Conservation (phyloP, 2,113 vertebrate genomes). For the Puffinus mauretanicus region DNA sequence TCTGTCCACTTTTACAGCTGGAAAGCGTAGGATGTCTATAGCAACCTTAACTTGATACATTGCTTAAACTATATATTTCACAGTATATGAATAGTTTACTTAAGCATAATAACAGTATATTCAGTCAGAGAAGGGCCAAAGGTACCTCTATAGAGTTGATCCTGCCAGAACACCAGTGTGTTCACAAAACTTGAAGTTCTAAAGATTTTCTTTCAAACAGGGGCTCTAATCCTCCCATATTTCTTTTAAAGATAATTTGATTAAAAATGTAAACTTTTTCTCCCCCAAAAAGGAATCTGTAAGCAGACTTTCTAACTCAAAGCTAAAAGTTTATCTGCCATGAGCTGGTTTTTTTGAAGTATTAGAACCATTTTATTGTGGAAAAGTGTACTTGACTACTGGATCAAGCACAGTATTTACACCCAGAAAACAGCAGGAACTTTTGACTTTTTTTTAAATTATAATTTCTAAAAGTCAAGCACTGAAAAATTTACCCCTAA, state of each 20-base stretch:
- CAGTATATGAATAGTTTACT: neutral
- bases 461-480: neutral
- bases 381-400: neutral
- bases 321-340: neutral
- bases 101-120: neutral
- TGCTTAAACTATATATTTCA: neutral
- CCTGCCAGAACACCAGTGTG: neutral
- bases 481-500: neutral
- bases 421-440: neutral
- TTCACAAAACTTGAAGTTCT: neutral
- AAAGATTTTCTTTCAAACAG: neutral
- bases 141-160: neutral
- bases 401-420: neutral
- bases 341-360: neutral
- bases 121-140: neutral
- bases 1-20: neutral
- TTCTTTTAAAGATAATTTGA: neutral
- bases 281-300: neutral
- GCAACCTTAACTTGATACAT: neutral
- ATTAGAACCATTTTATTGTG: neutral
- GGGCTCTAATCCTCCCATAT: neutral
- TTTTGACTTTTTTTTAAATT: neutral
- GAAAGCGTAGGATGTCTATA: neutral
- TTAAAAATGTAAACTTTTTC: neutral
- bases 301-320: neutral